phyloP scores from a whole-genome alignment of 2,113 vertebrate genomes.

The Laticauda laticaudata region DNA sequence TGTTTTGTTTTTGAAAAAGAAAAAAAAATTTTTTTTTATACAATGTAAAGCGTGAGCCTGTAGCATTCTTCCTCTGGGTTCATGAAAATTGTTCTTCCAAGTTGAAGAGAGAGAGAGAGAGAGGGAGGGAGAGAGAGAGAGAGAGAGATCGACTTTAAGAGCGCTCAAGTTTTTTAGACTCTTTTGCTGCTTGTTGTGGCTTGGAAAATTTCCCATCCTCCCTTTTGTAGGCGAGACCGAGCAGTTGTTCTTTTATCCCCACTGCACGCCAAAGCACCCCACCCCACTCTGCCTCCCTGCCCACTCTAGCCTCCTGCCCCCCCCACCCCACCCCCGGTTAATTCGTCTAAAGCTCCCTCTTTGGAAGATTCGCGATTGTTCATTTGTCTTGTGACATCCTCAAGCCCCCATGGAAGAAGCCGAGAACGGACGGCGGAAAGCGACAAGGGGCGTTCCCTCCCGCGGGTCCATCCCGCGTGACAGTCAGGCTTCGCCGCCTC shows the following conservation, averaged over 20 bases:
- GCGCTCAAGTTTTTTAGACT: not conserved
- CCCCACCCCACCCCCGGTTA: not conserved
- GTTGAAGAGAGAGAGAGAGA: constrained; percentile 25
- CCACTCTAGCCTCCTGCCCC: no score
- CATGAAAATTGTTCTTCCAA: constrained; percentile 74
- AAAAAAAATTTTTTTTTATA: not conserved
- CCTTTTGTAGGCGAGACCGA: not conserved
- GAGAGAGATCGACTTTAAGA: not conserved
- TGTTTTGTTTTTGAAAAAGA: not conserved
- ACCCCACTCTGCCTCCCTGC: not conserved
- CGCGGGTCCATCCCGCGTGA: not conserved
- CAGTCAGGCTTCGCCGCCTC: not conserved
- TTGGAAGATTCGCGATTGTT: not conserved
- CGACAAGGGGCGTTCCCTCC: not conserved
- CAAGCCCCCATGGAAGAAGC: not conserved
- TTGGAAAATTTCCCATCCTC: not conserved
- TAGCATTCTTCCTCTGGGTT: constrained; percentile 49
- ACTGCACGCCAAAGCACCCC: not conserved
- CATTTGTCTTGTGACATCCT: not conserved
- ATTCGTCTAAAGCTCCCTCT: not conserved
- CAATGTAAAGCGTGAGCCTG: constrained; percentile 34
- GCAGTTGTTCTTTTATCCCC: not conserved
- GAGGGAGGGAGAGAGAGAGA: no score
- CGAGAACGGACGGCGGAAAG: not conserved
- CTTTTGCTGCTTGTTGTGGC: not conserved